phyloP scores from a whole-genome alignment of 2,797 vertebrate genomes.

The Sebastes jordani region DNA sequence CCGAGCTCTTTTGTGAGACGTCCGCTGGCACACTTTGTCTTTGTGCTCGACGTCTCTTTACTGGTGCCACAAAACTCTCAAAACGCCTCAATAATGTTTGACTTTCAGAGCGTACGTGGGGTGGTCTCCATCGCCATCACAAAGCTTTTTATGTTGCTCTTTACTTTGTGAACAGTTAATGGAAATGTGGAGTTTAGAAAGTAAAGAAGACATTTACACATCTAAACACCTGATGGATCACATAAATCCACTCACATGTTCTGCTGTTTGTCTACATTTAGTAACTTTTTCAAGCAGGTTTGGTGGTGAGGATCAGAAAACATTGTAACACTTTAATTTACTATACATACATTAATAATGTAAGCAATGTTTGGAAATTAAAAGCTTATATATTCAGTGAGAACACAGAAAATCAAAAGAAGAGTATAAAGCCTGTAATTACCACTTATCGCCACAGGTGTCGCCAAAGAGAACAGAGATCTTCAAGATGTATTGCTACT shows the following conservation, averaged over 20 bases:
- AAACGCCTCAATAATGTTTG: background rate
- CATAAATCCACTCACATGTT: background rate
- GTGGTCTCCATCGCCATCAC: constrained; percentile 43
- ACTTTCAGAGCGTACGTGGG: constrained; percentile 24
- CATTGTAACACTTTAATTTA: background rate
- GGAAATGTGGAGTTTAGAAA: background rate
- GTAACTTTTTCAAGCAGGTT: background rate
- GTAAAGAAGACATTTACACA: constrained; percentile 22
- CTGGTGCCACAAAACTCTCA: constrained; percentile 11
- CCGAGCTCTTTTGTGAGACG: constrained; percentile 53
- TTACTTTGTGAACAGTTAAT: background rate
- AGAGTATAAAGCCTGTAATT: too few species aligned
- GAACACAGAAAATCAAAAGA: too few species aligned
- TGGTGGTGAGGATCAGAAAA: background rate
- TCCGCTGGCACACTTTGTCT: constrained; percentile 65
- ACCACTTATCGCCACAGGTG: too few species aligned
- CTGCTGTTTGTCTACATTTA: background rate
- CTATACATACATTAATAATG: background rate
- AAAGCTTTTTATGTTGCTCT: constrained; percentile 13
- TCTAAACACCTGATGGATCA: constrained; percentile 6
- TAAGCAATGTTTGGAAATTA: background rate
- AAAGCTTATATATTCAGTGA: background rate
- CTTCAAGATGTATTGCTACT: too few species aligned
- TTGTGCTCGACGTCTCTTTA: constrained; percentile 30
- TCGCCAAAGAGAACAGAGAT: too few species aligned